Evolutionary conservation across 2,113 vertebrate species (phyloP), one percentile per base, ranked within the genome.

Genomic region (Gobius niger): DNA sequence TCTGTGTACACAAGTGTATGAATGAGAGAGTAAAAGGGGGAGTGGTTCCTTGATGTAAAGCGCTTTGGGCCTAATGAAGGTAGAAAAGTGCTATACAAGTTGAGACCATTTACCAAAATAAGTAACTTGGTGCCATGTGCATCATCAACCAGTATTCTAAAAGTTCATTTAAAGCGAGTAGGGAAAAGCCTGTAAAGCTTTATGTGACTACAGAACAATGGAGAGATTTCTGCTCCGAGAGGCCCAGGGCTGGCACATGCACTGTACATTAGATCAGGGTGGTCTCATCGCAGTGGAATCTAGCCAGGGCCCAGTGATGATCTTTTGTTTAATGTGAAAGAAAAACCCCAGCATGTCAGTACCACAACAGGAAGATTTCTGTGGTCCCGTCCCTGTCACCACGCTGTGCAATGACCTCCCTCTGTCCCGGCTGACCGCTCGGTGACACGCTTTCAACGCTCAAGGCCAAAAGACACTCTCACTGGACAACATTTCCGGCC

Each of bases 311-410:
- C 34, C 65, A 77, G 65, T 59, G 60, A 79, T 56, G 66, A 73
- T 63, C 15, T 63, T 61, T 75, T 70, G 63, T 70, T 75, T 69
- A 44, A 67, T 75, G 68, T 77, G 53, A 85, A 82, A 82, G 65
- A 44, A 53, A 68, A 34, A 70, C 75, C 69, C 49, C 85, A 77
- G 81, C 76, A 53, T 1, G 68, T 50, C 68, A 57, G 62, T 61
- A 18, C 49, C 65, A 75, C 47, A 86, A 81, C 83, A 86, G 73
- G 82, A 86, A 85, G 65, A 75, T 68, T 76, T 62, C 62, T 73
- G 69, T 67, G 75, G 65, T 44, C 7, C 65, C 81, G 72, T 67
- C 63, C 46, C 77, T 74, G 77, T 84, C 85, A 65, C 71, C 60
- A 65, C 34, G 61, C 70, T 72, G 65, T 52, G 81, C 75, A 68